Conservation (phyloP, 2,113 vertebrate genomes). For the Heteronetta atricapilla region DNA sequence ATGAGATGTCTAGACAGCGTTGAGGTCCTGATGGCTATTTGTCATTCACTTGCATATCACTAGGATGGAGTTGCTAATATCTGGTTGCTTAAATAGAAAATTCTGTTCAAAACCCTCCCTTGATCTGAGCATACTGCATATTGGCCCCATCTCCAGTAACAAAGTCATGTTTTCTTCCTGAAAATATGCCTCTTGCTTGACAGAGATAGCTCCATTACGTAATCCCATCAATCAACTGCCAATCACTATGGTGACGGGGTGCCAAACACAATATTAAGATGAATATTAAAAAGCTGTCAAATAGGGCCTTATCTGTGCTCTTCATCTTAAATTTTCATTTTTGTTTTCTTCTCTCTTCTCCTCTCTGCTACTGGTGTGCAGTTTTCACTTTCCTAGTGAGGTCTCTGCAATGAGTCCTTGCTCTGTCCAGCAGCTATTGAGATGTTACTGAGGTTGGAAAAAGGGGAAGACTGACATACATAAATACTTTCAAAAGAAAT, state of each 20-base stretch:
- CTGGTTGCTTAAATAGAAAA: neutral
- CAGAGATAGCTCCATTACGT: constrained; percentile 24
- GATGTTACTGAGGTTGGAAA: neutral
- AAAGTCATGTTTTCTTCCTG: neutral
- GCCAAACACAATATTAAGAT: constrained; percentile 22
- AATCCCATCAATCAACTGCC: constrained; percentile 44
- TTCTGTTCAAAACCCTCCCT: neutral
- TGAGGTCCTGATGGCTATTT: neutral
- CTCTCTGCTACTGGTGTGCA: neutral
- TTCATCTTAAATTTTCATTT: neutral
- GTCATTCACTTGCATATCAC: neutral
- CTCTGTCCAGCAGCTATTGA: neutral
- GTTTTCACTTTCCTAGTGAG: neutral
- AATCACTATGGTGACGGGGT: constrained; percentile 22
- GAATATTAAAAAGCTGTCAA: constrained; percentile 27
- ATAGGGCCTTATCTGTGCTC: neutral
- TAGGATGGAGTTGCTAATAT: neutral
- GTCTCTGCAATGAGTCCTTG: neutral
- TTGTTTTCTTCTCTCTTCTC: neutral
- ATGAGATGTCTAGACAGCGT: constrained; percentile 9
- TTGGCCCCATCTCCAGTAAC: neutral
- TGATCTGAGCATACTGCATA: neutral
- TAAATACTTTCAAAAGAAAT: neutral
- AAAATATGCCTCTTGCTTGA: constrained; percentile 23
- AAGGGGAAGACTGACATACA: neutral